These are phyloP conservation scores for Otis tarda DNA, from an alignment of 2,113 vertebrate species.

Conservation along the genomic window DNA sequence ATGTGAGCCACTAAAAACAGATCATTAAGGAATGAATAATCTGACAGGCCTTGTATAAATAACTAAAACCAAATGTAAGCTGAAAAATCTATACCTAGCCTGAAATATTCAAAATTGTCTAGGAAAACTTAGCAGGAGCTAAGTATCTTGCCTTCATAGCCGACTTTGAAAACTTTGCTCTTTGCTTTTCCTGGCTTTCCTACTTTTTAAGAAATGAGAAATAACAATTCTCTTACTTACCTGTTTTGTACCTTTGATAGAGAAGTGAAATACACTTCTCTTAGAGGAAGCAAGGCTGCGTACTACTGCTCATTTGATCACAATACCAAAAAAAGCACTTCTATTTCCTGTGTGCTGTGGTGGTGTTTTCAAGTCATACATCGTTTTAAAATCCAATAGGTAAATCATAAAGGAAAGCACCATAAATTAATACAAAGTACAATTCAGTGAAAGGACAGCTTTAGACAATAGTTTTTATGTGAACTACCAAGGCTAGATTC, in stretches of 20 bases:
- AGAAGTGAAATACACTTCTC: neutral
- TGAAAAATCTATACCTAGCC: neutral
- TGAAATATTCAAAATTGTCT: neutral
- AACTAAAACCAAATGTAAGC: neutral
- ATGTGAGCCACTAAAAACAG: neutral
- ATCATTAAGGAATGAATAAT: neutral
- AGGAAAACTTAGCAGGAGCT: neutral
- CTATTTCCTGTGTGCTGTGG: neutral
- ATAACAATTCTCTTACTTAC: neutral
- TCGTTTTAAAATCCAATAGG: slow-evolving; percentile 4
- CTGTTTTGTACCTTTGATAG: neutral
- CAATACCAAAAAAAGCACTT: neutral
- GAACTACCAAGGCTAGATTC: neutral
- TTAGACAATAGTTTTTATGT: neutral
- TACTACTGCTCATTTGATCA: slow-evolving; percentile 3
- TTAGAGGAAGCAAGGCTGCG: neutral
- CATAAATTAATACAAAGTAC: neutral
- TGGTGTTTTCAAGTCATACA: slow-evolving; percentile 6
- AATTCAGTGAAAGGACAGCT: neutral
- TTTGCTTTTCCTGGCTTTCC: neutral
- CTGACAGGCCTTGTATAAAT: neutral
- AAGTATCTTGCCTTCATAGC: neutral
- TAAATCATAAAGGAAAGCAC: neutral
- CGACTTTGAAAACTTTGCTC: neutral
- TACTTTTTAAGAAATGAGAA: neutral